phyloP scores from a whole-genome alignment of 2,888 invertebrate genomes.

The Phalangium opilio region DNA sequence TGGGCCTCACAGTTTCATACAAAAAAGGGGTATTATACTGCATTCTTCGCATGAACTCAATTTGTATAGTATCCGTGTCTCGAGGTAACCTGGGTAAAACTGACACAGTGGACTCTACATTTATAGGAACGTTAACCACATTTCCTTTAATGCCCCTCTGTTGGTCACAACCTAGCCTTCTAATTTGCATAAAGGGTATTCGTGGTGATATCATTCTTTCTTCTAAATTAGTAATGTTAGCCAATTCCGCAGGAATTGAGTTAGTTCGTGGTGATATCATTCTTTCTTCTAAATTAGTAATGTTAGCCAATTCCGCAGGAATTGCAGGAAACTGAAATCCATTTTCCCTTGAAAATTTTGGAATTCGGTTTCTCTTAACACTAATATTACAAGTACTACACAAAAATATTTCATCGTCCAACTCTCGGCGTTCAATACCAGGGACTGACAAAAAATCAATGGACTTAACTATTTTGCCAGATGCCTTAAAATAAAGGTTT shows the following conservation, averaged over 20 bases:
- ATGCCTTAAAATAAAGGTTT: no score
- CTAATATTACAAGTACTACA: no score
- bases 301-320: neutral
- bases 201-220: conserved; percentile 27
- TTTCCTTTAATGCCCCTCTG: conserved; percentile 19
- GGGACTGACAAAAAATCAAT: no score
- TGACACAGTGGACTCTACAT: neutral
- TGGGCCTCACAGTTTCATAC: neutral
- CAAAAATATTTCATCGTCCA: no score
- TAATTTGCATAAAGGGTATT: conserved; percentile 28
- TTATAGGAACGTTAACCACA: conserved; percentile 25
- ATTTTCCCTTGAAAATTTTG: no score
- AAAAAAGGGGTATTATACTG: no score
- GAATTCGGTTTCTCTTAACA: no score
- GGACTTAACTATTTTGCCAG: no score
- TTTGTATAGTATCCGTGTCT: no score
- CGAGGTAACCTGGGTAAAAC: no score
- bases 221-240: conserved; percentile 20
- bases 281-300: conserved; percentile 25
- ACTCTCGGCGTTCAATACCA: no score
- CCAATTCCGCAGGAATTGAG: neutral
- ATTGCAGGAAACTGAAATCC: neutral
- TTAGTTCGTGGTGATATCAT: conserved; percentile 26
- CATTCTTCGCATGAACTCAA: no score
- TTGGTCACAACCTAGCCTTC: conserved; percentile 22